Base-by-base conservation (phyloP, 2,888 invertebrate species). In the Keiferia lycopersicella region DNA sequence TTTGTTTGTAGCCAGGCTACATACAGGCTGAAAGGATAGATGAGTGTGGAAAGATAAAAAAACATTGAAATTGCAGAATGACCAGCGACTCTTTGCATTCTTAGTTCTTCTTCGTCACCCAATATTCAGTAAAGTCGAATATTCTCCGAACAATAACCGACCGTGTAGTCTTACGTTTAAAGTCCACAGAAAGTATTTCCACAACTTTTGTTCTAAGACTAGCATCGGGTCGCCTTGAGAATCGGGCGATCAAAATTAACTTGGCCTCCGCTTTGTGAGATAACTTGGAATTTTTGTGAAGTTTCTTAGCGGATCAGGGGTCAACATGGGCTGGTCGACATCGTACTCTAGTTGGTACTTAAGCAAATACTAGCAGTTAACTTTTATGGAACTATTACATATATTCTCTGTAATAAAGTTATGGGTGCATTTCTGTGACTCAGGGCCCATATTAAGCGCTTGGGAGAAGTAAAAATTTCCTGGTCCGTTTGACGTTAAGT, bases 371-470 rank as follows among this genome's bases (percentile, higher is more conserved):
- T 79, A 76, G 80, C 77, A 79, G 83, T 87, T 85, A 85, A 84
- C 81, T 87, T 88, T 88, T 87, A 88, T 87, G 77, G 75, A 77
- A 84, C 86, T 84, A 81, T 86, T 82, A 82, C 84, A 84, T 83
- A 82, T 79, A 85, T 86, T 82, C 74, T 72, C 74, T 76, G 73
- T 80, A 83, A 85, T 86, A 87, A 83, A 86, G 79, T 84, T 77
- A 81, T 86, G 82, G 82, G 78, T 78, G 71, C 77, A 76, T 73
- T 74, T 78, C 74, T 73, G 71, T 71, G 65, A 67, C 64, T 61
- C 71, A 69, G 73, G 70, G 71, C 64, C 68, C 64, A 65, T 63
- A 71, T 68, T 67, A 66, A 74, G 72, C 72, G 71, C 70, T 75
- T 77, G 67, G 64, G 66, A 56, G 41, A 6, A 41, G 20, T 14